These are phyloP conservation scores for Rostratula benghalensis DNA, from an alignment of 2,113 vertebrate genomes.

Conservation along the genomic window DNA sequence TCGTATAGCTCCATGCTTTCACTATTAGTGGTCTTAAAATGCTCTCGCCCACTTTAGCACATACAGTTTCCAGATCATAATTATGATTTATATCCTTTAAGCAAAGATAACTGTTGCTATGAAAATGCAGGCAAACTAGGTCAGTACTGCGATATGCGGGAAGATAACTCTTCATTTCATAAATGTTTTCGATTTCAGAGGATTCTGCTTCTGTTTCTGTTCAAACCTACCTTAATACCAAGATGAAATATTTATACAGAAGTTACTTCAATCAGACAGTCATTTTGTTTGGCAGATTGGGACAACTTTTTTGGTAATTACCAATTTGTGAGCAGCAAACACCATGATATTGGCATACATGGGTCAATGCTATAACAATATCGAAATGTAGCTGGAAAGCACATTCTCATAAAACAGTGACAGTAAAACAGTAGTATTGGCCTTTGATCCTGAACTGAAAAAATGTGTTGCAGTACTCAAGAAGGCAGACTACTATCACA, in stretches of 20 bases:
- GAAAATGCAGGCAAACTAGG: neutral
- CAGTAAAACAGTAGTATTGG: neutral
- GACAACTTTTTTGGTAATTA: neutral
- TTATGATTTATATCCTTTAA: neutral
- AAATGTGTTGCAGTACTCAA: neutral
- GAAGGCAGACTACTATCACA: neutral
- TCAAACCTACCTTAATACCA: neutral
- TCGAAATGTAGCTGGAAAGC: neutral
- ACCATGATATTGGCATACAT: rapidly evolving
- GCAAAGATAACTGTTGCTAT: neutral
- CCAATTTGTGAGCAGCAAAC: neutral
- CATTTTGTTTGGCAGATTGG: neutral
- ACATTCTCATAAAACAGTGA: neutral
- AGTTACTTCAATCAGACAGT: rapidly evolving
- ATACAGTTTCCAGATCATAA: neutral
- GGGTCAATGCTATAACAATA: neutral
- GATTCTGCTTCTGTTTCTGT: neutral
- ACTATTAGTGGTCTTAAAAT: neutral
- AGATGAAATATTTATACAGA: neutral
- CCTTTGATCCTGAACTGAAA: neutral
- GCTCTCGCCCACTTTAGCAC: neutral
- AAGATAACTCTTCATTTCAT: neutral
- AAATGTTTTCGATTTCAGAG: neutral
- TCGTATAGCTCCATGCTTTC: neutral
- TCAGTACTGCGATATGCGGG: neutral